These are phyloP conservation scores for Scartelaos histophorus DNA, from an alignment of 2,113 vertebrate genomes.

Conservation along the genomic window DNA sequence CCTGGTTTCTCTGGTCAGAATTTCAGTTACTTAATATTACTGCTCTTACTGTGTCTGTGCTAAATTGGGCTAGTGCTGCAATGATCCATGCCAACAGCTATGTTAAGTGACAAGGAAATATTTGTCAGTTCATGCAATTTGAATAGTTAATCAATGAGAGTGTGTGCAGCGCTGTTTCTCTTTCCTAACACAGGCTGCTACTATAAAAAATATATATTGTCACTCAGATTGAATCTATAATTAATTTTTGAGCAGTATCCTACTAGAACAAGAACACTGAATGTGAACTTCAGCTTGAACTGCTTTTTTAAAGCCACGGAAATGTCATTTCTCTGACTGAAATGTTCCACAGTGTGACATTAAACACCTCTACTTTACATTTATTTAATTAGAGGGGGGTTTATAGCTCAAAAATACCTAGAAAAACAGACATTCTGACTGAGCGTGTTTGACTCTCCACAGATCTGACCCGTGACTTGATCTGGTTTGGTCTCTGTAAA, in stretches of 20 bases:
- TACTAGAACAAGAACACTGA: not conserved
- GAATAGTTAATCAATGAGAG: constrained; percentile 2
- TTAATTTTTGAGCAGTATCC: not conserved
- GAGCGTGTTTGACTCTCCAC: too few relatives aligned
- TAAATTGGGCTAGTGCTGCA: not conserved
- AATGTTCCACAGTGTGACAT: too few relatives aligned
- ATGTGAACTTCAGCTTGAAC: not conserved
- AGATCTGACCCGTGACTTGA: too few relatives aligned
- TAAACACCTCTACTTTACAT: too few relatives aligned
- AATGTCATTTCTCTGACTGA: too few relatives aligned
- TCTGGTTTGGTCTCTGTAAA: too few relatives aligned
- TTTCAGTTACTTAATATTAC: not conserved
- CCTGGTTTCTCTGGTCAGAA: not conserved
- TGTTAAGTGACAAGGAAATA: not conserved
- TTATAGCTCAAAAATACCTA: too few relatives aligned
- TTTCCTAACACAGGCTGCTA: not conserved
- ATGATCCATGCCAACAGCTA: not conserved
- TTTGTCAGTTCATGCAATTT: not conserved
- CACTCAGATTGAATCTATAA: not conserved
- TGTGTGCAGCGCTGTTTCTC: not conserved
- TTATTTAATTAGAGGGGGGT: too few relatives aligned
- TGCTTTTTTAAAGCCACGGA: too few relatives aligned
- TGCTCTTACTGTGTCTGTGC: not conserved
- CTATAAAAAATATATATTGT: not conserved
- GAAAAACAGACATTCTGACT: too few relatives aligned